These are phyloP conservation scores for Eulemur albifrons DNA, from an alignment of 2,797 vertebrate genomes.

Conservation along the genomic window DNA sequence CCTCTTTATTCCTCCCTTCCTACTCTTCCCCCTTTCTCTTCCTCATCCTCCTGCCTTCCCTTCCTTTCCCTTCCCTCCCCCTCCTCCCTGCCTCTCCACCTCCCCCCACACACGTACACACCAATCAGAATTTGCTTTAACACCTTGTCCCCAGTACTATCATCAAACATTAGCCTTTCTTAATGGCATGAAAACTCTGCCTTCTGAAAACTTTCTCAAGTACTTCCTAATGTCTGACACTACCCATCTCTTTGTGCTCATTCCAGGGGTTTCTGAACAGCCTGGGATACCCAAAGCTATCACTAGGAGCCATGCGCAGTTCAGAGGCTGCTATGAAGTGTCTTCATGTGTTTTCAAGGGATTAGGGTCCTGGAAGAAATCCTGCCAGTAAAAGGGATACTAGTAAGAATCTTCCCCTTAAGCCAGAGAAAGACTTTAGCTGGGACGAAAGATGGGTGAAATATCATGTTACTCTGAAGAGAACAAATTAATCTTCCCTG, in stretches of 20 bases:
- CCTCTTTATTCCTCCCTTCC: neutral
- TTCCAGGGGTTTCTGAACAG: neutral
- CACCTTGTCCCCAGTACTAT: neutral
- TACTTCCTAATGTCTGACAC: neutral
- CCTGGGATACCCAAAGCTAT: neutral
- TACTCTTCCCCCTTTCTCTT: too few relatives aligned
- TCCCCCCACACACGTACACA: neutral
- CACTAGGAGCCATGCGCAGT: neutral
- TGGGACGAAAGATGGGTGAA: constrained; percentile 49
- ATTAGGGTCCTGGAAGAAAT: constrained; percentile 51
- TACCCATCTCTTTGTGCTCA: neutral
- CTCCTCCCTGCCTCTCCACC: too few relatives aligned
- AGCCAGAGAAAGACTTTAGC: constrained; percentile 62
- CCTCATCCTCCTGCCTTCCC: too few relatives aligned
- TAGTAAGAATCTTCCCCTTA: constrained; percentile 31
- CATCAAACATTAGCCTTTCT: neutral
- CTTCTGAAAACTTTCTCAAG: constrained; percentile 15
- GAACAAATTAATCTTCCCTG: constrained; percentile 78
- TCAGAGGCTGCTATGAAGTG: constrained; percentile 27
- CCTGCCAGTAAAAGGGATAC: constrained; percentile 27
- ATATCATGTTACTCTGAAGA: constrained; percentile 72
- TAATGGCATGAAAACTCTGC: neutral
- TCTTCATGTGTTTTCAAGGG: constrained; percentile 46
- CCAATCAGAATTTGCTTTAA: neutral
- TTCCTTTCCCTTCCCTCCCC: neutral